Conservation (phyloP, 1,140 invertebrate species). For the Lasioglossum albipes region DNA sequence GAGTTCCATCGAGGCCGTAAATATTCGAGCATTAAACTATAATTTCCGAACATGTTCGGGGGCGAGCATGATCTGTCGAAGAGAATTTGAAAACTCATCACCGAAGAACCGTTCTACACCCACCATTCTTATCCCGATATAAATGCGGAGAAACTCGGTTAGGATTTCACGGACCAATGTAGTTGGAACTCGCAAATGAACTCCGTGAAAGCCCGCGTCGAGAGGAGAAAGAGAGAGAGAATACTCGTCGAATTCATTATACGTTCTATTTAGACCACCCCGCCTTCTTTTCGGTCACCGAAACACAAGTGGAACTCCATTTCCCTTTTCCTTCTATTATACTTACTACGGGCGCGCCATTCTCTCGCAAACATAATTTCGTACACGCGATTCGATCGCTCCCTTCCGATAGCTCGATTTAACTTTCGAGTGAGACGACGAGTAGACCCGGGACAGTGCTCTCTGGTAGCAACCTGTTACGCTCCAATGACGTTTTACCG, state of each 20-base stretch:
- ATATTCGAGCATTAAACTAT: constrained; percentile 10
- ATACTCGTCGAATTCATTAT: background rate
- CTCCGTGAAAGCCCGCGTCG: background rate
- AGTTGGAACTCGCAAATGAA: constrained; percentile 3
- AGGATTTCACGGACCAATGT: background rate
- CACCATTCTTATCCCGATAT: background rate
- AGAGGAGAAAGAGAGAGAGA: no score
- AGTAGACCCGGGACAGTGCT: background rate
- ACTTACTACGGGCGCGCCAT: no score
- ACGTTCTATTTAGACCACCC: background rate
- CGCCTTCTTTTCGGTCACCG: no score
- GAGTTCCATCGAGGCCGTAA: background rate
- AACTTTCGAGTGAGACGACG: background rate
- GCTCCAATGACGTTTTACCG: background rate
- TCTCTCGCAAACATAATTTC: no score
- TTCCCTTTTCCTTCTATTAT: no score
- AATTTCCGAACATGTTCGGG: constrained; percentile 7
- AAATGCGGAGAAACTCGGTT: background rate
- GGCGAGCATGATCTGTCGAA: background rate
- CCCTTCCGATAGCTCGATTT: background rate
- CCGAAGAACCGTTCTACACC: constrained; percentile 2
- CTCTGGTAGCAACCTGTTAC: background rate
- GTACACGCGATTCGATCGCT: no score
- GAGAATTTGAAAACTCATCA: constrained; percentile 10
- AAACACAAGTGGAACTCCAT: no score